phyloP scores from a whole-genome alignment of 2,113 vertebrate species.

The Osmerus mordax region DNA sequence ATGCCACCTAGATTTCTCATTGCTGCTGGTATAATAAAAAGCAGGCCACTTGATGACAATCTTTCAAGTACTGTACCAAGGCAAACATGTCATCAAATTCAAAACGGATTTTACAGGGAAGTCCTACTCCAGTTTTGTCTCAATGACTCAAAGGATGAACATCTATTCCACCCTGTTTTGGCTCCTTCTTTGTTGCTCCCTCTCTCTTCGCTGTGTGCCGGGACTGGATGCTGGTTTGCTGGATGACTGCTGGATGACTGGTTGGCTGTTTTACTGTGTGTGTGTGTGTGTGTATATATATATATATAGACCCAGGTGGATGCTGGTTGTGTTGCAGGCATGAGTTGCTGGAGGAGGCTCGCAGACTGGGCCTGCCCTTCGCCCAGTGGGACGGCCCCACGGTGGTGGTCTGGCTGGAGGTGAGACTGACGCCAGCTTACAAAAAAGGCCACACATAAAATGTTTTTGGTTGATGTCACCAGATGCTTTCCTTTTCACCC shows the following conservation, averaged over 20 bases:
- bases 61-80: too few species aligned
- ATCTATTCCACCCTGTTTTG: constrained; percentile 1
- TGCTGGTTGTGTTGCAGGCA: constrained; percentile 65
- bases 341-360: constrained; percentile 93
- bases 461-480: neutral
- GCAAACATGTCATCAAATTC: too few species aligned
- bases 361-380: constrained; percentile 90
- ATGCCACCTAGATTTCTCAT: too few species aligned
- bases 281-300: neutral
- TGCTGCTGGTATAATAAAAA: too few species aligned
- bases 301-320: neutral
- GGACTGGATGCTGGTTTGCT: neutral
- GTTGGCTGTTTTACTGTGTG: constrained; percentile 4
- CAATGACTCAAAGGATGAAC: too few species aligned
- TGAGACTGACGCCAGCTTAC: constrained; percentile 44
- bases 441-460: neutral
- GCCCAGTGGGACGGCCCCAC: constrained; percentile 98
- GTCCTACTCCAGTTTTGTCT: too few species aligned
- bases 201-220: neutral
- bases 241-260: neutral
- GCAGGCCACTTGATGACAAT: too few species aligned
- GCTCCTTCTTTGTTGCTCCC: constrained; percentile 34
- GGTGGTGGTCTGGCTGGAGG: constrained; percentile 96
- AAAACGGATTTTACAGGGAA: too few species aligned
- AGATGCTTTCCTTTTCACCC: neutral